Evolutionary conservation across 2,797 vertebrate genomes (phyloP), one percentile per base, ranked within the genome.

Genomic region (Acridotheres tristis): DNA sequence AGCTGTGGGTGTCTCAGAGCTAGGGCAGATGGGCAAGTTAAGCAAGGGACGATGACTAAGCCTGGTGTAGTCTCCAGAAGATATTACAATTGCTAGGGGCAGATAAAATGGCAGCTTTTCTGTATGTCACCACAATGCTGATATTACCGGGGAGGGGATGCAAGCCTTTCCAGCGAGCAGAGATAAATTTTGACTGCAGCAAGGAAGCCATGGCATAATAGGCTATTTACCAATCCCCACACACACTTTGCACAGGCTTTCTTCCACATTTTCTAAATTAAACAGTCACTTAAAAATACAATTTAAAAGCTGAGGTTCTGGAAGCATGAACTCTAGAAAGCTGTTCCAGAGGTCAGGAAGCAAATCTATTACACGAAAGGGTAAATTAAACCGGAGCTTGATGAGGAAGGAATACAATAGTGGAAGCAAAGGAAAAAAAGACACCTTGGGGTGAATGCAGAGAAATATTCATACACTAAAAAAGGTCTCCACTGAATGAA

Each of bases 101-200:
- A 95, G 96, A 96, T 96, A 96, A 96, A 95, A 87, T 42, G 42
- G 50, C 75, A 95, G 74, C 92, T 85, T 79, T 71, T 85, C 93
- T 90, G 90, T 23, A n/a, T 43, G 57, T 26, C 32, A 53, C 88
- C 84, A 89, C 88, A 85, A 29, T 5, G 34, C 65, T 90, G 93
- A 89, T 95, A 96, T 57, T 90, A 22, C 67, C 30, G 34, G 90
- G 93, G 88, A 95, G 94, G 86, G 81, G 57, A 89, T 63, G 71
- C 20, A 69, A 89, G 67, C 50, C 94, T 58, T 65, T 16, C 47
- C 88, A 77, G 62, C 5, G 1, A 85, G 43, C n/a, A 82, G 32
- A 89, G 93, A 96, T 94, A 95, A 96, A 85, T 65, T 67, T 17
- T 54, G 61, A 34, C 48, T 1, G 2, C 74, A 43, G 81, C 1